Percentiles rank a stretch among this genome's conserved stretches.
Conservation (phyloP, 2,113 vertebrate species). For the Nibea coibor region DNA sequence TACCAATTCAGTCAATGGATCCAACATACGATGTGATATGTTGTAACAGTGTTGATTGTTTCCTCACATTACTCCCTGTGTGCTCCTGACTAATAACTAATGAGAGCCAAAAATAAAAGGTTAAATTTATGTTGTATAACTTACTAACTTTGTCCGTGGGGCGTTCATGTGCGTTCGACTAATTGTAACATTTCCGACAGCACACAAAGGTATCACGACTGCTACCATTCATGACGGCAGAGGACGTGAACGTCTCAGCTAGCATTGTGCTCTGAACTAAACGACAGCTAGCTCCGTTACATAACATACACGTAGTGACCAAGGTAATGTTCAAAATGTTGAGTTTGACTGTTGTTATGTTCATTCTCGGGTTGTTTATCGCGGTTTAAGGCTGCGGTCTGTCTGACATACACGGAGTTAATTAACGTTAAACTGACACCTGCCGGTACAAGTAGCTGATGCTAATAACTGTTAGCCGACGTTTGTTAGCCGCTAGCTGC, state of each 20-base stretch:
- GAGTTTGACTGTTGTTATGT: background rate
- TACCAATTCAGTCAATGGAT: background rate
- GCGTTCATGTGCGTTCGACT: rapidly evolving
- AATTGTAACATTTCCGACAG: conserved; percentile 19
- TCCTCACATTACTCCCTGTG: background rate
- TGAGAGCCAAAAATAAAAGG: background rate
- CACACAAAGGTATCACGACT: background rate
- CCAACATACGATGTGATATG: background rate
- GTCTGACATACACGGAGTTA: background rate
- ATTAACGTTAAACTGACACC: background rate
- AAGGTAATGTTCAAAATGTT: conserved; percentile 22
- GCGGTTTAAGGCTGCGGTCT: background rate
- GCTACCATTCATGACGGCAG: conserved; percentile 13
- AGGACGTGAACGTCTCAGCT: conserved; percentile 3
- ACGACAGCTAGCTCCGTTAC: background rate
- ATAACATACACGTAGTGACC: background rate
- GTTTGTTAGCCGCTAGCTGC: background rate
- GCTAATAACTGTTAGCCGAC: conserved; percentile 30
- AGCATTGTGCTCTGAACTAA: background rate
- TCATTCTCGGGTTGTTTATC: background rate
- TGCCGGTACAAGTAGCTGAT: background rate
- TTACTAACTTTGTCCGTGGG: too few relatives aligned
- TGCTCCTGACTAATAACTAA: background rate
- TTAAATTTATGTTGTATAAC: too few relatives aligned
- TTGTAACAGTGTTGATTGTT: background rate